Percentiles rank a stretch among this genome's conserved stretches.
phyloP scores from a whole-genome alignment of 1,140 invertebrate genomes.

The Nautilus pompilius region DNA sequence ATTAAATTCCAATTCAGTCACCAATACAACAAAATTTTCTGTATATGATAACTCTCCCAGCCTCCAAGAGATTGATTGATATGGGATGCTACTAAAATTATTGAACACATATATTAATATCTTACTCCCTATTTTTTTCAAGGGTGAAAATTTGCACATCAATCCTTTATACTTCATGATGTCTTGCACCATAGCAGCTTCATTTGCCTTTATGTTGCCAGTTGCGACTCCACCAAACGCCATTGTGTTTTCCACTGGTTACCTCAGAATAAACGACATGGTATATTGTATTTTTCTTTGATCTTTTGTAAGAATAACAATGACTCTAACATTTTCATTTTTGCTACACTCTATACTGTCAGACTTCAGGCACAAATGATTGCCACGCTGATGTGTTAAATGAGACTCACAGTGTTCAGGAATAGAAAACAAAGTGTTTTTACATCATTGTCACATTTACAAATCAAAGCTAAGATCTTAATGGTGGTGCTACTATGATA shows the following conservation, averaged over 20 bases:
- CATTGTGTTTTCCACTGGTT: slow-evolving; percentile 70
- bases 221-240: slow-evolving; percentile 90
- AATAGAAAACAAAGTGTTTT: no score
- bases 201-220: slow-evolving; percentile 73
- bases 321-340: no score
- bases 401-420: no score
- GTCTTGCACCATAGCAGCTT: slow-evolving; percentile 76
- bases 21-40: no score
- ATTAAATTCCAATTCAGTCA: no score
- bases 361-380: background rate
- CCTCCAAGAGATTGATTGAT: no score
- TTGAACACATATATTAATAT: slow-evolving; percentile 2
- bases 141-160: slow-evolving; percentile 37
- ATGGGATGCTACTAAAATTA: no score
- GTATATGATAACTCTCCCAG: no score
- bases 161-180: slow-evolving; percentile 86
- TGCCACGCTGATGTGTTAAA: background rate
- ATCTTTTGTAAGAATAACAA: background rate
- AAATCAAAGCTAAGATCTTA: no score
- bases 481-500: no score
- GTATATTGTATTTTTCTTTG: slow-evolving; percentile 23
- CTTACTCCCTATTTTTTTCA: slow-evolving; percentile 7
- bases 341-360: no score
- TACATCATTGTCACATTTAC: no score
- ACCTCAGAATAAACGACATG: slow-evolving; percentile 56